Base-by-base conservation (phyloP, 2,113 vertebrate species). In the Plestiodon gilberti region DNA sequence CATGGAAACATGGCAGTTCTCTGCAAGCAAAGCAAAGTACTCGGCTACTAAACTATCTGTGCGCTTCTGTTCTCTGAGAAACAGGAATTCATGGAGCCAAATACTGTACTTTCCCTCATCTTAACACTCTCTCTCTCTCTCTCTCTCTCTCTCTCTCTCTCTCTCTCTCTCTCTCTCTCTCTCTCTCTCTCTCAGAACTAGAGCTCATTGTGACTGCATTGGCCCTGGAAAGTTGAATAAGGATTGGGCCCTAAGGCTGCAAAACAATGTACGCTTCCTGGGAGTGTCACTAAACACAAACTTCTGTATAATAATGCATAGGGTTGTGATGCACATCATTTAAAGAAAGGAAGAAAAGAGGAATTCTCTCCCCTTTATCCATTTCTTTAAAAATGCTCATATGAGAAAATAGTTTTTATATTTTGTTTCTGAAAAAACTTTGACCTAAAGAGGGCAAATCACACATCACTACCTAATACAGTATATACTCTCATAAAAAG, bases 1-100 rank as follows among this genome's bases (percentile, higher is more conserved):
- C 90, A 84, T 81, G 77, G 94, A 92, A 92, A 94, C 93, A n/a
- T n/a, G n/a, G n/a, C 65, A 33, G 20, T 85, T 62, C 79, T 62
- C 71, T 30, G 75, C 62, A 18, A 69, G 28, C 78, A 55, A 87
- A 85, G 18, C 17, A 52, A 82, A 84, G 48, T 86, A 52, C 74
- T 80, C 25, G 67, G 88, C 84, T 62, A 57, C 86, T 87, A 38
- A 64, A 94, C 75, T 86, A 93, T 93, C 78, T 77, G 62, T 2
- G 11, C 14, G 78, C n/a, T 82, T 71, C n/a, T 65, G 55, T 18
- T 81, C 64, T 88, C 78, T 85, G 28, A 83, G 57, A 28, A 93
- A 28, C 61, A 81, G 40, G 59, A 73, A 90, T 65, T 25, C 78
- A 71, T 43, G 75, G 83, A 83, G 65, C 55, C 59, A 74, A 80